Base-by-base conservation (phyloP, 2,888 invertebrate genomes). In the Hyposoter didymator region DNA sequence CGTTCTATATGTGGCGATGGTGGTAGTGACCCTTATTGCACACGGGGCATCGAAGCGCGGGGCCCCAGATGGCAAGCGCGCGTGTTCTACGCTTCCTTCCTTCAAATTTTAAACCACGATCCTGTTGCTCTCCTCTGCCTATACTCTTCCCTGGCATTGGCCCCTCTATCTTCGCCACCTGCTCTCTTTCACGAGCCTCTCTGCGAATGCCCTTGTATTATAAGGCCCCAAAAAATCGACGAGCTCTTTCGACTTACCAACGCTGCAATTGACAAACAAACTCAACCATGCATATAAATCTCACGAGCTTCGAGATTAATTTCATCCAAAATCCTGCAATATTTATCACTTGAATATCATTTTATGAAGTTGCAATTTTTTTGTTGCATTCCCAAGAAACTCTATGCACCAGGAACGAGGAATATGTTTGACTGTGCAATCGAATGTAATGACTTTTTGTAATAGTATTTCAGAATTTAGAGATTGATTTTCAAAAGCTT, bases 21-120 rank as follows among this genome's bases (percentile, higher is more conserved):
- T 6, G 35, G 35, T 62, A 66, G 39, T 39, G 39, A 39, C 69
- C 59, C 55, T 67, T 47, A 64, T 81, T 80, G 55, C 80, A 81
- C 59, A 52, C 59, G 45, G 39, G 28, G 59, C 81, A 67, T 32
- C 55, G 55, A 70, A 75, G 59, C 59, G 28, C 59, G 28, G 28
- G 45, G 89, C 90, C 92, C 93, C 93, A 93, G 93, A 93, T 93
- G 93, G 93, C 92, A 93, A 93, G 93, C 93, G 93, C 87, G 86
- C 85, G 43, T 69, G 67, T 78, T 67, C 67, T 86, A 90, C 90
- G 85, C 70, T 85, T 91, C 90, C 91, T 91, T 90, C 89, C 89
- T 49, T 92, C 90, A 91, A 92, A 92, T 91, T 92, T 92, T 86
- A 91, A 90, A 91, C 90, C 90, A 88, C 90, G 86, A 78, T 67